Base-by-base conservation (phyloP, 2,113 vertebrate genomes). In the Malaclemys terrapin region DNA sequence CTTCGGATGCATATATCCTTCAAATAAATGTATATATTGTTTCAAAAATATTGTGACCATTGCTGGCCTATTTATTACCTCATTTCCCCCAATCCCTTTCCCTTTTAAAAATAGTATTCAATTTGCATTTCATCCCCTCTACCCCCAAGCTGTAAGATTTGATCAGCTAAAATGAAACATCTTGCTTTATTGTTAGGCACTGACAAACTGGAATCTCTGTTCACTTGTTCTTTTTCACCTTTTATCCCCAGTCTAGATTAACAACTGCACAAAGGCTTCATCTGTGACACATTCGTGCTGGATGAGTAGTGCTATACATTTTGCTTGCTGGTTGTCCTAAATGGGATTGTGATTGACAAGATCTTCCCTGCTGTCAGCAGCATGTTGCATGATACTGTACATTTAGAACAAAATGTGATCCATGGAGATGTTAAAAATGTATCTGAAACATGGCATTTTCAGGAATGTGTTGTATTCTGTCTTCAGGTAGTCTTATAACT, bases 91-190 rank as follows among this genome's bases (percentile, higher is more conserved):
- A 42, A 6, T 59, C 5, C 27, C 11, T 14, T 75, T 42, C 12
- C 42, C 42, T 22, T 88, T 54, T 0, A 0, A 81, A 16, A 62
- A 29, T 6, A 4, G 27, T 17, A 57, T 22, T 89, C 29, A 27
- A 5, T 50, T 10, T 9, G 86, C 76, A 35, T 78, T 29, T 27
- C 25, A 10, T 57, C 24, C 5, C 6, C 24, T 11, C 38, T 6
- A 47, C 1, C 93, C 5, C 2, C 35, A 62, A 5, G 7, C 12
- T 80, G 25, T 3, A 25, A 69, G 82, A 56, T 80, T 89, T 90
- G 20, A 3, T 52, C 13, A 24, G 27, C 35, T 82, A 14, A 87
- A 57, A 7, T 25, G 53, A 62, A 88, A 85, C 87, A 20, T 72
- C 49, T 65, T 89, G 22, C 5, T 69, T 91, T 80, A 16, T 19